phyloP scores from a whole-genome alignment of 2,797 vertebrate genomes.

The Acropternis orthonyx region DNA sequence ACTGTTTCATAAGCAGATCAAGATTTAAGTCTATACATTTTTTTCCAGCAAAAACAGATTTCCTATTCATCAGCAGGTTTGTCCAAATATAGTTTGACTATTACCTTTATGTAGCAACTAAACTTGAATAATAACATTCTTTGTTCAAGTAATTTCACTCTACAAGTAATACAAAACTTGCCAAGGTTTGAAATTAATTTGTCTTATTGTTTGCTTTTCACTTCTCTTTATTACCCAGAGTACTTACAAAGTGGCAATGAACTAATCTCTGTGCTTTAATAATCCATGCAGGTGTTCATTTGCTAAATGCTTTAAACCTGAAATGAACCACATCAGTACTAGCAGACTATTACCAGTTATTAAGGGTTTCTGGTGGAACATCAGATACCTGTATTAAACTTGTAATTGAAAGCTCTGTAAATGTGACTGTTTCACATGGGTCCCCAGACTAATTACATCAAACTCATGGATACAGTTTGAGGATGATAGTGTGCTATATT shows the following conservation, averaged over 20 bases:
- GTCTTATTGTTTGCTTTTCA: constrained; percentile 14
- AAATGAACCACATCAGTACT: neutral
- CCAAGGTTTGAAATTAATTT: neutral
- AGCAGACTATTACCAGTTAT: neutral
- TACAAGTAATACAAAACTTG: neutral
- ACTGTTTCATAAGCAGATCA: neutral
- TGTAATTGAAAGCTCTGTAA: constrained; percentile 36
- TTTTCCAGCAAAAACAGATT: neutral
- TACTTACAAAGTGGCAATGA: neutral
- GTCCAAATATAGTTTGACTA: neutral
- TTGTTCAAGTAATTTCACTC: neutral
- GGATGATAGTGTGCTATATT: neutral
- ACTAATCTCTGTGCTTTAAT: neutral
- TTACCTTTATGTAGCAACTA: neutral
- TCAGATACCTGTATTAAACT: neutral
- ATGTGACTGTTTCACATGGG: neutral
- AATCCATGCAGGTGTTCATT: neutral
- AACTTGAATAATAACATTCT: neutral
- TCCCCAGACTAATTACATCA: constrained; percentile 6
- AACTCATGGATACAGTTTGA: neutral
- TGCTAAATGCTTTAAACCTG: neutral
- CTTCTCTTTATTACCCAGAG: neutral
- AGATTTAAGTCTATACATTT: neutral
- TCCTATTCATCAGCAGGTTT: neutral
- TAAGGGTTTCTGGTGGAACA: constrained; percentile 32